These are phyloP conservation scores for Aleadryas rufinucha DNA, from an alignment of 2,113 vertebrate species.

Conservation along the genomic window DNA sequence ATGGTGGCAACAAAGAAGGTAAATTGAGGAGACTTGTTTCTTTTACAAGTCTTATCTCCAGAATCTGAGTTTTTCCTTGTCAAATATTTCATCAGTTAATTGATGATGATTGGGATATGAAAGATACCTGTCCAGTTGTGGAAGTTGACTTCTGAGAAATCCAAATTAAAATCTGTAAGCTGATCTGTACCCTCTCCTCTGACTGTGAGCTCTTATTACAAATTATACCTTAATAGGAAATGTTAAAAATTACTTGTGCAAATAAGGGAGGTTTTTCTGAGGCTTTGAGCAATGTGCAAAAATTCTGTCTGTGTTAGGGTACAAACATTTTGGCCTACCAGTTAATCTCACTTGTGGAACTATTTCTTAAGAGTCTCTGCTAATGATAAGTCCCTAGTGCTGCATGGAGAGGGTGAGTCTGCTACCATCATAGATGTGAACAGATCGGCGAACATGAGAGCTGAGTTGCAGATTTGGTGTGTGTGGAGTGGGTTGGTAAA, in stretches of 20 bases:
- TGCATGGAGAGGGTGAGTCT: neutral
- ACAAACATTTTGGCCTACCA: neutral
- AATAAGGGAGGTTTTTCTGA: neutral
- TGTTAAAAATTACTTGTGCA: neutral
- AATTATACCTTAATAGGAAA: neutral
- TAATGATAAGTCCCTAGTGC: neutral
- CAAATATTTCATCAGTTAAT: neutral
- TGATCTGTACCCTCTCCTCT: neutral
- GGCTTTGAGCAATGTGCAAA: neutral
- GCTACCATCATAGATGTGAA: neutral
- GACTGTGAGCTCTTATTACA: neutral
- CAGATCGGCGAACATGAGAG: neutral
- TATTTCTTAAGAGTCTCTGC: neutral
- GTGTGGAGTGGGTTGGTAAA: neutral
- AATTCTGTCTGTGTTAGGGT: neutral
- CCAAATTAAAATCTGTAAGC: neutral
- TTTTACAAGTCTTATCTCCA: neutral
- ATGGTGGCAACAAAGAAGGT: constrained; percentile 93
- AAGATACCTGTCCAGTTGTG: neutral
- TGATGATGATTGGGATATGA: neutral
- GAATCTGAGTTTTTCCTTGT: neutral
- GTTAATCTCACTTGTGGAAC: neutral
- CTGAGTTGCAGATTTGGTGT: neutral
- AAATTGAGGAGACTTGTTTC: constrained; percentile 26
- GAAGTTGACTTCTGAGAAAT: neutral